Base-by-base conservation (phyloP, 2,113 vertebrate species). In the Istiophorus platypterus region DNA sequence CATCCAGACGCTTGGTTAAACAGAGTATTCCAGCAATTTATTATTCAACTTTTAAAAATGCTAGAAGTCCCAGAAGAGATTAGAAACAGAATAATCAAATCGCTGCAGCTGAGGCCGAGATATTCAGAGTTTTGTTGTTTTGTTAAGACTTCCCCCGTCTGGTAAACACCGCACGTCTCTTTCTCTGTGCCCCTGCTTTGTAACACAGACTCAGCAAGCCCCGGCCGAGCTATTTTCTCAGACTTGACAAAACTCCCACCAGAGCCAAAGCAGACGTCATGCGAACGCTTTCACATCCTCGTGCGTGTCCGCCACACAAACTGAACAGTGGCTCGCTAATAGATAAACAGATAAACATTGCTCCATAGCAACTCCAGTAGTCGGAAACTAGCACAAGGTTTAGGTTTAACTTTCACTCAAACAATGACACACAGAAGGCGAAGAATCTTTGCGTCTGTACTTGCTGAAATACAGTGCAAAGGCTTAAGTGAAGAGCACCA, bases 81-180 rank as follows among this genome's bases (percentile, higher is more conserved):
- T 34, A 7, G 22, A 42, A 58, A 39, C 3, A n/a, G 9, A 34
- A 52, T 52, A 69, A 47, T 42, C 29, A n/a, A 56, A 47, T 3
- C 0, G 9, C 29, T 26, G 42, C 59, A 51, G 31, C 41, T 7
- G 24, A 9, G 52, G 51, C 18, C 1, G 9, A 52, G 9, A 59
- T 26, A 20, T 49, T 8, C 27, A 13, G 20, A 0, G 13, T 57
- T 82, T 42, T 47, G 4, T 24, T 63, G 57, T 78, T 85, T 67
- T 61, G 15, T 54, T 47, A 10, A 10, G 45, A 22, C 22, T 81
- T 51, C 15, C 10, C 47, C 65, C 22, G n/a, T 13, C 72, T 63
- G 47, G n/a, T 27, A 29, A 69, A 66, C 29, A 37, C 45, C 15
- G n/a, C 51, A 18, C 1, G 18, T 68, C 15, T 76, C 74, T 34